Evolutionary conservation across 2,797 vertebrate species (phyloP).

Genomic region (Glossophaga mutica): DNA sequence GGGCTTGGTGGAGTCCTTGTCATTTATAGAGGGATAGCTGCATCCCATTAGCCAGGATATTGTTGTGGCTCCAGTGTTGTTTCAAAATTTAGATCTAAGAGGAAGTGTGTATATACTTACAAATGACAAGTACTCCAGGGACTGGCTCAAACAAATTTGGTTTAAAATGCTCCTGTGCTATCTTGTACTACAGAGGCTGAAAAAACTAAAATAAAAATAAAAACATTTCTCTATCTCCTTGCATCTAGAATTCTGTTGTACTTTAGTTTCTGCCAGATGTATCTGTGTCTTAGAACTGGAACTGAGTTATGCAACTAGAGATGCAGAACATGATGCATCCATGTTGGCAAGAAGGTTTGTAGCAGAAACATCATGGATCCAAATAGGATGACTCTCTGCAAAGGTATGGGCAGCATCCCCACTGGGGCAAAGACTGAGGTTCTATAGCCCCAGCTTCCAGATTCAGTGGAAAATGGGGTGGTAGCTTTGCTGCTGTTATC

Average conservation of each 20-base stretch:
- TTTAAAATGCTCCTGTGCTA: neutral
- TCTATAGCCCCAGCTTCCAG: neutral
- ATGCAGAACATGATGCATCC: neutral
- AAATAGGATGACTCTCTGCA: neutral
- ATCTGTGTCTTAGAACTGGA: constrained; percentile 36
- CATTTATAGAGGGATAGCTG: neutral
- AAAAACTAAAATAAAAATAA: constrained; percentile 15
- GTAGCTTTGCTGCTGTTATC: neutral
- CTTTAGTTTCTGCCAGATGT: constrained; percentile 34
- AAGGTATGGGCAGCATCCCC: neutral
- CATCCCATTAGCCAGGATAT: neutral
- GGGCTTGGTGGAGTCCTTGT: neutral
- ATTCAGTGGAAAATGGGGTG: neutral
- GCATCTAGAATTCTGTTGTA: neutral
- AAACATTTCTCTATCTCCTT: neutral
- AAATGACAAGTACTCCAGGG: neutral
- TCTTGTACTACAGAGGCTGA: neutral
- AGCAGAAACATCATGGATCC: neutral
- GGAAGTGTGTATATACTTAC: neutral
- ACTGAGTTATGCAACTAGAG: neutral
- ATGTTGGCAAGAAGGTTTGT: constrained; percentile 4
- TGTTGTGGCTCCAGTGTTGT: neutral
- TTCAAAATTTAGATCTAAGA: neutral
- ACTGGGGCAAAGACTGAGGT: neutral
- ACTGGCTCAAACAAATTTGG: neutral